A percentile compares a stretch with the other conserved stretches of the same genome.
These are phyloP conservation scores for Phyllostomus discolor DNA, from an alignment of 2,113 vertebrate species.

Conservation along the genomic window DNA sequence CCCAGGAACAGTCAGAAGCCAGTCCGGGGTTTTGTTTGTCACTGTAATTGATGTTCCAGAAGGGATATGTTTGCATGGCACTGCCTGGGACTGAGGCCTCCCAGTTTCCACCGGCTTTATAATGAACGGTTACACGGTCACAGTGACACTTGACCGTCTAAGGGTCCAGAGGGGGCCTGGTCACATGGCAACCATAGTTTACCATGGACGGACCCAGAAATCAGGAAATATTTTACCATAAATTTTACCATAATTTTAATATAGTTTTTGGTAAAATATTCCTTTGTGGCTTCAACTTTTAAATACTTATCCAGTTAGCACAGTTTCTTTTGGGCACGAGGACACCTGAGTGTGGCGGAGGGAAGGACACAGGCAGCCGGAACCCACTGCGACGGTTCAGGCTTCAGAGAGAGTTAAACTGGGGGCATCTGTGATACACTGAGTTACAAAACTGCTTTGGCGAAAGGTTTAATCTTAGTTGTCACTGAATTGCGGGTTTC, in stretches of 20 bases:
- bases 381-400: not conserved
- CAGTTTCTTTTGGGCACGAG: not conserved
- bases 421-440: not conserved
- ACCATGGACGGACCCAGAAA: not conserved
- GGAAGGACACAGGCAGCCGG: not conserved
- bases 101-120: not conserved
- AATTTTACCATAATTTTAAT: too few species aligned
- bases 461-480: not conserved
- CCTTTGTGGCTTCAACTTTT: not conserved
- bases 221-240: not conserved
- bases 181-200: not conserved
- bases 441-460: not conserved
- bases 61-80: not conserved
- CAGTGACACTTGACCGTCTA: not conserved
- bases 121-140: not conserved
- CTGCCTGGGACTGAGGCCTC: not conserved
- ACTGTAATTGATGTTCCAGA: constrained; percentile 27
- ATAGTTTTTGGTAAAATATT: not conserved
- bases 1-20: not conserved
- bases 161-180: not conserved
- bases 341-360: not conserved
- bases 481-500: not conserved
- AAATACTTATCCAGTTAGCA: not conserved
- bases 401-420: not conserved
- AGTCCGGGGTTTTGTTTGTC: not conserved